Conservation (phyloP, 2,113 vertebrate genomes). For the Abramis brama region DNA sequence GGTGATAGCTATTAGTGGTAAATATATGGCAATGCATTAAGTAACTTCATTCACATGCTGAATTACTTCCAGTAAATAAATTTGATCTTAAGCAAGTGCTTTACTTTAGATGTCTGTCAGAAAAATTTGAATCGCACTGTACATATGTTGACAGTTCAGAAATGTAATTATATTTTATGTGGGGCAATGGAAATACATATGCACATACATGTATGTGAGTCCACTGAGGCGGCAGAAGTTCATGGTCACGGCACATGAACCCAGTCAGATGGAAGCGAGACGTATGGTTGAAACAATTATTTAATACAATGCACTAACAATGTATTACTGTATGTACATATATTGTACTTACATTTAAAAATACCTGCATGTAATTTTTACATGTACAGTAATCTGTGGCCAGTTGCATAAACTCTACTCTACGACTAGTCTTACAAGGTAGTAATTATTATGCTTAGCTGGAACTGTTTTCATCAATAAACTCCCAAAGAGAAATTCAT, state of each 20-base stretch:
- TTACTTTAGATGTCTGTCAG: neutral
- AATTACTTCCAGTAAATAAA: slow-evolving; percentile 38
- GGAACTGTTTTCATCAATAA: neutral
- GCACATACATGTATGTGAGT: slow-evolving; percentile 2
- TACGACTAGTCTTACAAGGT: no score
- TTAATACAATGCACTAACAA: no score
- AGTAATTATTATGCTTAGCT: neutral
- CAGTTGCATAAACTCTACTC: no score
- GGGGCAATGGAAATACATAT: slow-evolving; percentile 27
- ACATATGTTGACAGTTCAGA: slow-evolving; percentile 11
- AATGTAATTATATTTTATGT: slow-evolving; percentile 8
- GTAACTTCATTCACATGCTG: neutral
- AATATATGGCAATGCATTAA: neutral
- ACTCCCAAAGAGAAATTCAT: neutral
- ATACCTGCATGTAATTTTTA: no score
- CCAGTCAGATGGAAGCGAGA: neutral
- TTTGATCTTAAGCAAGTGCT: neutral
- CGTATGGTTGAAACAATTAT: neutral
- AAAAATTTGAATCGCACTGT: neutral
- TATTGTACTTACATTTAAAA: no score
- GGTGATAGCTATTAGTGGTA: neutral
- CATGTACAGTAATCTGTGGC: no score
- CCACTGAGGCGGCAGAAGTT: neutral
- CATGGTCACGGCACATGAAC: slow-evolving; percentile 31
- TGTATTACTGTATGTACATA: no score